Conservation (phyloP, 1,140 invertebrate species). For the Gonatopus flavifemur region DNA sequence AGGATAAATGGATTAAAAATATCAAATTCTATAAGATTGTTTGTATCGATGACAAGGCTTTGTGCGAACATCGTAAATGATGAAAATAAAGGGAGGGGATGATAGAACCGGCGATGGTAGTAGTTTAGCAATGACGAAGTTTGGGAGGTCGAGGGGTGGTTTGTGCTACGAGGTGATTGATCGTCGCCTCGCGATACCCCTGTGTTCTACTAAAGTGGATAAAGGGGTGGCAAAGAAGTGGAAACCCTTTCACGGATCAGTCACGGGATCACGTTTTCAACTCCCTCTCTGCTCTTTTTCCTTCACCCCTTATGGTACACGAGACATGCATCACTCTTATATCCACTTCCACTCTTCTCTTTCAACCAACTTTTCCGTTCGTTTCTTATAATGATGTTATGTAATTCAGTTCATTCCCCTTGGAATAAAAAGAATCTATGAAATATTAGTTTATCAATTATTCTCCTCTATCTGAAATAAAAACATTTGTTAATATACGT, state of each 20-base stretch:
- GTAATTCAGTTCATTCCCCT: too few species aligned
- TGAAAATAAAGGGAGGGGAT: neutral
- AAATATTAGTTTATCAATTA: too few species aligned
- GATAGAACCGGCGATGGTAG: neutral
- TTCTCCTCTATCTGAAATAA: too few species aligned
- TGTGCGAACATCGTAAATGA: conserved; percentile 24
- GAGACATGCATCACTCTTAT: conserved; percentile 45
- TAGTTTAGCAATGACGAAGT: neutral
- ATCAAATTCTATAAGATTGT: conserved; percentile 17
- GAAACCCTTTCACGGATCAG: conserved; percentile 51
- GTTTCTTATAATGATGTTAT: too few species aligned
- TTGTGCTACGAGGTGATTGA: conserved; percentile 46
- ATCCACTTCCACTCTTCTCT: conserved; percentile 11
- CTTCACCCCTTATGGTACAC: conserved; percentile 24
- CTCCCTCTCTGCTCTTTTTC: conserved; percentile 21
- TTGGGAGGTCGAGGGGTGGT: conserved; percentile 1
- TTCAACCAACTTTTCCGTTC: too few species aligned
- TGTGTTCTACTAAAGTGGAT: conserved; percentile 44
- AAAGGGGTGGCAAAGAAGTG: conserved; percentile 43
- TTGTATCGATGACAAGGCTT: conserved; percentile 25
- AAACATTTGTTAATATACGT: too few species aligned
- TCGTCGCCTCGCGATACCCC: conserved; percentile 48
- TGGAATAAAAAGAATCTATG: too few species aligned
- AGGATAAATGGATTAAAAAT: too few species aligned
- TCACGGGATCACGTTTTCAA: conserved; percentile 43